Base-by-base conservation (phyloP, 2,797 vertebrate species). In the Karalla daura region DNA sequence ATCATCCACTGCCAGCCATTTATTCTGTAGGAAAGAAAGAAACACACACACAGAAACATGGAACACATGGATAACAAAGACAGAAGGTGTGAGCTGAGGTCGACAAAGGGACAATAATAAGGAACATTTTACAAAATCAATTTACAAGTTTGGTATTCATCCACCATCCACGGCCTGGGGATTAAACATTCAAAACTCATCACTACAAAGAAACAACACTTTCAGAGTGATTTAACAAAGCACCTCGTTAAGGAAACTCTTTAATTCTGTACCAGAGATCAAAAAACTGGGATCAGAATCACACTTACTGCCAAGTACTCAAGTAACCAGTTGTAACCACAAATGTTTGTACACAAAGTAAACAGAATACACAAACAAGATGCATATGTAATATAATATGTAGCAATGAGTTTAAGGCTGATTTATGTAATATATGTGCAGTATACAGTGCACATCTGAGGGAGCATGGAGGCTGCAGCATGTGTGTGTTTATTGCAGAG, bases 401-500 rank as follows among this genome's bases (percentile, higher is more conserved):
- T n/a, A n/a, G n/a, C 58, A 39, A 70, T 51, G 14, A 50, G 1
- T 1, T 73, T 59, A 49, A 32, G 15, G 17, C 58, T 47, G 20
- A 9, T n/a, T n/a, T n/a, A n/a, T n/a, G n/a, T n/a, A n/a, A 76
- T 70, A 28, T 61, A 36, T 72, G 59, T 69, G 39, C 35, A 51
- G 27, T 39, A 24, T 41, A 73, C 58, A 14, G 17, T 53, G 27
- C 7, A 47, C 46, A 39, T 62, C 44, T 46, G 53, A 75, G 54
- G 60, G 47, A 68, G 66, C 74, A 69, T 72, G 62, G 77, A 72
- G 4, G 17, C 10, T 40, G 28, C 5, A 35, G 30, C 17, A 35
- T 33, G 40, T 52, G 45, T 65, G 61, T 77, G 55, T 74, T 65
- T 78, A 56, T 74, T 55, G 58, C 25, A 52, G 23, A 74, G 21